A percentile compares a stretch with the other conserved stretches of the same genome.
Conservation (phyloP, 2,888 invertebrate species). For the Stenodera caucasica region DNA sequence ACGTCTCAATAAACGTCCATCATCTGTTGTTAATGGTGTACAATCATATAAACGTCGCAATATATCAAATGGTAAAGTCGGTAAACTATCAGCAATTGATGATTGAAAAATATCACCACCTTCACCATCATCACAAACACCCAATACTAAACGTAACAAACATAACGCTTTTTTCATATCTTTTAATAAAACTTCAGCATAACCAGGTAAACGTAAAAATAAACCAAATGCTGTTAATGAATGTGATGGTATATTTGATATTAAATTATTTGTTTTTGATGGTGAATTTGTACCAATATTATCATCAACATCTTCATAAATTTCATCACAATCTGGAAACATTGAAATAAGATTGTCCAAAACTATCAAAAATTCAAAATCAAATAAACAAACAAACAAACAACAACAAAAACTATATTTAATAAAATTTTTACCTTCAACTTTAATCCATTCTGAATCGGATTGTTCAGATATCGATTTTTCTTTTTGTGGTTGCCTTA, state of each 20-base stretch:
- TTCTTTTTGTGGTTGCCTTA: slow-evolving; percentile 61
- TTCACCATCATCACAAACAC: slow-evolving; percentile 90
- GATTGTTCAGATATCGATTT: slow-evolving; percentile 60
- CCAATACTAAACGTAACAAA: slow-evolving; percentile 81
- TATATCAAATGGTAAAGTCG: slow-evolving; percentile 79
- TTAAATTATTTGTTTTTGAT: slow-evolving; percentile 57
- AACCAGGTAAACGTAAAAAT: slow-evolving; percentile 85
- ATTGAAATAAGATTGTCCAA: background rate
- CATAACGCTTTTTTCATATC: slow-evolving; percentile 86
- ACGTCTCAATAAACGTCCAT: slow-evolving; percentile 73
- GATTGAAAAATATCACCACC: slow-evolving; percentile 75
- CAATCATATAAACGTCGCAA: slow-evolving; percentile 75
- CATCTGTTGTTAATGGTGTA: slow-evolving; percentile 73
- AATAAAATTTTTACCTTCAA: slow-evolving; percentile 51
- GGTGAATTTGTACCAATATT: slow-evolving; percentile 57
- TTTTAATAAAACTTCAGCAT: slow-evolving; percentile 83
- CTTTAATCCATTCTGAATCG: slow-evolving; percentile 57
- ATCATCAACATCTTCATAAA: slow-evolving; percentile 66
- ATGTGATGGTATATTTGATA: slow-evolving; percentile 81
- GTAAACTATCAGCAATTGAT: slow-evolving; percentile 67
- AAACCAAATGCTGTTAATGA: slow-evolving; percentile 89
- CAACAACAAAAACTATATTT: background rate
- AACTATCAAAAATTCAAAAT: background rate
- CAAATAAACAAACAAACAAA: background rate
- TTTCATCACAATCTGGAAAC: slow-evolving; percentile 61